Evolutionary conservation across 1,140 invertebrate species (phyloP).

Genomic region (Lamellibrachia luymesi): DNA sequence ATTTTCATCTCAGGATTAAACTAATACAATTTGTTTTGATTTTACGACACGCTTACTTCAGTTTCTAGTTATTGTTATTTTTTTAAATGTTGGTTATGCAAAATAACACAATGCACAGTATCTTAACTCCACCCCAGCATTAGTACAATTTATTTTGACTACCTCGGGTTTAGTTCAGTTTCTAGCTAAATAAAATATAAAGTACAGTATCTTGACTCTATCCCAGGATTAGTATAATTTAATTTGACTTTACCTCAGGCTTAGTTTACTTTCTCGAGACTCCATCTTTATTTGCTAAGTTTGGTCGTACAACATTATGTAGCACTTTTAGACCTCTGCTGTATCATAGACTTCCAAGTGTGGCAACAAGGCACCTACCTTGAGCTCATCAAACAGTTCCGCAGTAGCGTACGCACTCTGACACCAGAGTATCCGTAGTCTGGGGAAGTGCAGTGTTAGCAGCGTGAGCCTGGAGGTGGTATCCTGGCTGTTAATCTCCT

Average conservation of each 20-base stretch:
- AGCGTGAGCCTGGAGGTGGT: conserved; percentile 77
- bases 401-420: conserved; percentile 91
- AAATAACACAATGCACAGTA: not conserved
- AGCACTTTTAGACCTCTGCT: not conserved
- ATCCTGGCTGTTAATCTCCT: conserved; percentile 72
- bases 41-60: not conserved
- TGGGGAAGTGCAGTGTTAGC: conserved; percentile 92
- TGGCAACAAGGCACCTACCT: conserved; percentile 43
- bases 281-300: not conserved
- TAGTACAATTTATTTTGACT: too few species aligned
- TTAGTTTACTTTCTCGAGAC: not conserved
- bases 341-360: not conserved
- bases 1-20: not conserved
- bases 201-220: not conserved
- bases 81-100: not conserved
- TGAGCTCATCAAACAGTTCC: conserved; percentile 82
- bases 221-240: not conserved
- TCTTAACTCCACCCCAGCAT: too few species aligned
- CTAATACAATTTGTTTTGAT: not conserved
- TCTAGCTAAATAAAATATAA: too few species aligned
- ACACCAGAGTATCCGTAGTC: conserved; percentile 90
- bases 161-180: too few species aligned
- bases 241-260: not conserved
- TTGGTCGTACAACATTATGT: not conserved
- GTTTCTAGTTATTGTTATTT: not conserved